These are phyloP conservation scores for Scophthalmus maximus DNA, from an alignment of 2,113 vertebrate genomes.

Conservation along the genomic window DNA sequence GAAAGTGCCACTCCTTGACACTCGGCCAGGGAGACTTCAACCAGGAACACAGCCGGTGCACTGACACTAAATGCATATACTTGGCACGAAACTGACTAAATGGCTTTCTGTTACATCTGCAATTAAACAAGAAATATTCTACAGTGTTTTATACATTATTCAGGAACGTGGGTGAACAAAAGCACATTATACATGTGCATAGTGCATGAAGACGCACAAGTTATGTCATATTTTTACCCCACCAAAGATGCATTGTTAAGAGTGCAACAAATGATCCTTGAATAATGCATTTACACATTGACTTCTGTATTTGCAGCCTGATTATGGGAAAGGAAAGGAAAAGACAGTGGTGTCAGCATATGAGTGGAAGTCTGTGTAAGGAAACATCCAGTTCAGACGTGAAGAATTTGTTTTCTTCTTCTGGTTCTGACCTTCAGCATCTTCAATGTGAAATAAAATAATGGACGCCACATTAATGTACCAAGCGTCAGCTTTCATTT, in stretches of 20 bases:
- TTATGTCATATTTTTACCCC: constrained; percentile 1
- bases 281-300: not conserved
- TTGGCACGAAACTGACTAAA: constrained; percentile 27
- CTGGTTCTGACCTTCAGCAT: not conserved
- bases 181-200: constrained; percentile 15
- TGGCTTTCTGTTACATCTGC: constrained; percentile 32
- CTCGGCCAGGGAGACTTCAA: constrained; percentile 27
- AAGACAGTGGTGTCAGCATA: not conserved
- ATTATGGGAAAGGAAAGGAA: not conserved
- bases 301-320: constrained; percentile 12
- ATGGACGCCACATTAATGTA: not conserved
- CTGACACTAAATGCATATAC: constrained; percentile 17
- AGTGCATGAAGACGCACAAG: not conserved
- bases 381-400: not conserved
- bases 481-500: not conserved
- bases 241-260: not conserved
- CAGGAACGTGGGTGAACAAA: constrained; percentile 4
- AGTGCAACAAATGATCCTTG: constrained; percentile 7
- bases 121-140: constrained; percentile 36
- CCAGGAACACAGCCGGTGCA: constrained; percentile 30
- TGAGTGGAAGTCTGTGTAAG: not conserved
- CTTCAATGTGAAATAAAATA: not conserved
- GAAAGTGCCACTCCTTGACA: constrained; percentile 61
- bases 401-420: no score
- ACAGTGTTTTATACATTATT: constrained; percentile 40